phyloP scores from a whole-genome alignment of 2,797 vertebrate species.

The Centroberyx gerrardi region DNA sequence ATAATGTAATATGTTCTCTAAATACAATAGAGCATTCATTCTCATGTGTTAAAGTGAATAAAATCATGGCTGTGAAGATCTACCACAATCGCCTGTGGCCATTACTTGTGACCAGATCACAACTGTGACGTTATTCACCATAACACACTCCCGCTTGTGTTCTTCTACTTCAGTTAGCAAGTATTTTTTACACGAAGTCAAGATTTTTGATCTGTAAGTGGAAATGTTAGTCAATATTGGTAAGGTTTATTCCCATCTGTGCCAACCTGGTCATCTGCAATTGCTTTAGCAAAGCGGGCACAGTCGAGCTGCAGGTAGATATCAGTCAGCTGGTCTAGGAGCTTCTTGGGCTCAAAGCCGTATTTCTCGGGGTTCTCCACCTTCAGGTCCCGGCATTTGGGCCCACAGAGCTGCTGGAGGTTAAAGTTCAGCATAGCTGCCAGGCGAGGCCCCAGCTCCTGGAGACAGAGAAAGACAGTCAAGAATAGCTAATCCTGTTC shows the following conservation, averaged over 20 bases:
- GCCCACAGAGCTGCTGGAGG: constrained; percentile 97
- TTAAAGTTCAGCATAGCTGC: constrained; percentile 99
- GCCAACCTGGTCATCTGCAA: constrained; percentile 97
- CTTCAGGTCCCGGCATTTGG: constrained; percentile 98
- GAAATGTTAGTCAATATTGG: not conserved
- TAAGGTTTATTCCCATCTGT: not conserved
- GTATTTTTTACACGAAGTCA: not conserved
- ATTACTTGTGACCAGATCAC: constrained; percentile 16
- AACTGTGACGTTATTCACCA: not conserved
- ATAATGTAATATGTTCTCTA: not conserved
- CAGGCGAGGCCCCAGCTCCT: constrained; percentile 97
- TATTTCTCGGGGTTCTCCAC: constrained; percentile 99
- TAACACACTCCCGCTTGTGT: constrained; percentile 1
- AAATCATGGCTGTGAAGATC: not conserved
- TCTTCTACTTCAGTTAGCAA: not conserved
- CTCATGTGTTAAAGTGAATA: constrained; percentile 1
- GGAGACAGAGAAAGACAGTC: constrained; percentile 11
- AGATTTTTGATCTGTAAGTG: not conserved
- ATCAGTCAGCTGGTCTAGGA: constrained; percentile 98
- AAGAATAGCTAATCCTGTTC: not conserved
- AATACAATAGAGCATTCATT: constrained; percentile 25
- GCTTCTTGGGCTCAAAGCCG: constrained; percentile 99
- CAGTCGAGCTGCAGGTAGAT: constrained; percentile 99
- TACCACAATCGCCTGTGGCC: constrained; percentile 1
- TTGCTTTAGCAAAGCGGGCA: constrained; percentile 97